Base-by-base conservation (phyloP, 1,140 invertebrate species). In the Nebria ingens region DNA sequence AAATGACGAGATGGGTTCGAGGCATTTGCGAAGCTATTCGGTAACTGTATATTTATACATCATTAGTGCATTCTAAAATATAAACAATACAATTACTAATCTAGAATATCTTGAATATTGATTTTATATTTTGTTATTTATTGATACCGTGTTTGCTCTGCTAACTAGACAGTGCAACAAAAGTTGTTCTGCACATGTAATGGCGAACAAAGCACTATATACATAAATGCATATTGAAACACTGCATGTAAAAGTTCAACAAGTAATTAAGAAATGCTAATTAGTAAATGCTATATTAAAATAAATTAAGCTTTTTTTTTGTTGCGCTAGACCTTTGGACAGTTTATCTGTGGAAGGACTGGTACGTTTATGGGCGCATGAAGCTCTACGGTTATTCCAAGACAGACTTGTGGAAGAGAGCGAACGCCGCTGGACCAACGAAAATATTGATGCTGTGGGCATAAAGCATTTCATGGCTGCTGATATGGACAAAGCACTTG, bases 1-100 rank as follows among this genome's bases (percentile, higher is more conserved):
- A 99, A 76, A 93, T 99, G 90, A 99, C 97, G 0, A 75, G 97
- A 58, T 99, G 97, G 97, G 96, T 99, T 2, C 79, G 97, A 50
- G 97, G 97, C 57, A 99, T 99, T 58, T 98, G 94, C 72, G 97
- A 99, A 76, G 97, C 97, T 2, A 96, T 99, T 53, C 75, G 79
- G 79, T 81, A 65, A 58, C n/a, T n/a, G n/a, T 34, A n/a, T n/a
- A n/a, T n/a, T n/a, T n/a, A n/a, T n/a, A n/a, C n/a, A n/a, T n/a
- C n/a, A n/a, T n/a, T n/a, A n/a, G n/a, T n/a, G n/a, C n/a, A n/a
- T n/a, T n/a, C n/a, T n/a, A n/a, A n/a, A n/a, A n/a, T n/a, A n/a
- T n/a, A n/a, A n/a, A n/a, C n/a, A n/a, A n/a, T n/a, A n/a, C n/a
- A n/a, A n/a, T n/a, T n/a, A n/a, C n/a, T n/a, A n/a, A n/a, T n/a